phyloP scores from a whole-genome alignment of 2,888 invertebrate genomes.

The Neuroscelio doddi region DNA sequence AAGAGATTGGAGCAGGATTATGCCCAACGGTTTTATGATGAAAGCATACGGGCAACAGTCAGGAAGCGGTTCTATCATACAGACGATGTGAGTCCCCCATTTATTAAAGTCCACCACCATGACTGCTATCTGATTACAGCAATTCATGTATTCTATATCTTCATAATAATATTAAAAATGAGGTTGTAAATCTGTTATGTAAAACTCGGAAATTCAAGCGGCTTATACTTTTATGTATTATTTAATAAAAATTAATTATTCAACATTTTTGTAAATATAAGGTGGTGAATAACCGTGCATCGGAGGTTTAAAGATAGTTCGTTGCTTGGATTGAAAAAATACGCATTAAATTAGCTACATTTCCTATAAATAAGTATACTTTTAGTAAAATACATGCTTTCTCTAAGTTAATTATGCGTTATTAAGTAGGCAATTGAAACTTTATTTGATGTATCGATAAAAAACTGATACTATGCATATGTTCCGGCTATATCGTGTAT shows the following conservation, averaged over 20 bases:
- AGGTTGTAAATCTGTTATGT: too few relatives aligned
- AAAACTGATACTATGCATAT: too few relatives aligned
- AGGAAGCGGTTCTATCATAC: constrained; percentile 2
- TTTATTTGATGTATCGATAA: too few relatives aligned
- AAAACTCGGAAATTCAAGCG: too few relatives aligned
- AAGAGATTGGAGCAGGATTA: not conserved
- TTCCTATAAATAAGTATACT: too few relatives aligned
- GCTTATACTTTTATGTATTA: not conserved
- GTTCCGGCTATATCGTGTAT: too few relatives aligned
- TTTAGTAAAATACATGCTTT: too few relatives aligned
- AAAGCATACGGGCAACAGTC: constrained; percentile 2
- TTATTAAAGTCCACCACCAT: not conserved
- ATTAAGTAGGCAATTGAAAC: too few relatives aligned
- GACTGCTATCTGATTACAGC: constrained; percentile 4
- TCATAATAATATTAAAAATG: not conserved
- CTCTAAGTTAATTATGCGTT: too few relatives aligned
- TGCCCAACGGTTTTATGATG: not conserved
- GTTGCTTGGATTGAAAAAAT: too few relatives aligned
- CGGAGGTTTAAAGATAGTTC: too few relatives aligned
- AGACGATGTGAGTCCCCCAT: not conserved
- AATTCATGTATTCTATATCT: not conserved
- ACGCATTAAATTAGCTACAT: too few relatives aligned
- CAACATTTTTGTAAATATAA: not conserved
- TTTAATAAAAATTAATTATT: not conserved
- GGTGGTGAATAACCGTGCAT: not conserved